Conservation (phyloP, 2,797 vertebrate species). For the Phrynocephalus forsythii region DNA sequence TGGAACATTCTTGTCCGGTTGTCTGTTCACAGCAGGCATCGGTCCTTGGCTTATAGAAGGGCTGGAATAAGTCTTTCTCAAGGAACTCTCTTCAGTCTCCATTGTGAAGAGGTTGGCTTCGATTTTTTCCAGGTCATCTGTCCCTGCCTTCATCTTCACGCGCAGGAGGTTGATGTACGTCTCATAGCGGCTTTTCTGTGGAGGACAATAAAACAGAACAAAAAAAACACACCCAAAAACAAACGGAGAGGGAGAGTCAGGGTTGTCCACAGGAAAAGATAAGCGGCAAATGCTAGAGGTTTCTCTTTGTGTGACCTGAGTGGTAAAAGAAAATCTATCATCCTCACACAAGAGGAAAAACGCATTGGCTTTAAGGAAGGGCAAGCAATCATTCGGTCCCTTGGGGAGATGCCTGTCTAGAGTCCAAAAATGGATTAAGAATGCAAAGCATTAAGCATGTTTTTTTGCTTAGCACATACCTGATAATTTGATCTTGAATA, state of each 20-base stretch:
- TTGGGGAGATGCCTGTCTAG: background rate
- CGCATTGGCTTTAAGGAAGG: background rate
- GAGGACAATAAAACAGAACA: slow-evolving; percentile 49
- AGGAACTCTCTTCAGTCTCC: slow-evolving; percentile 83
- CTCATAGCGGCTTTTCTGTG: slow-evolving; percentile 94
- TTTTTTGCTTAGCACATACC: no score
- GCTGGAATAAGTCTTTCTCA: slow-evolving; percentile 94
- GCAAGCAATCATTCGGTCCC: background rate
- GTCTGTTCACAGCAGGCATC: slow-evolving; percentile 80
- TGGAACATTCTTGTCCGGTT: slow-evolving; percentile 72
- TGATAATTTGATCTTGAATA: no score
- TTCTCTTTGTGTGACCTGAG: no score
- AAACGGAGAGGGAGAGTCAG: slow-evolving; percentile 30
- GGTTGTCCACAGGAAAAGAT: background rate
- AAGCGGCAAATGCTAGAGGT: background rate
- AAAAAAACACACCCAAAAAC: background rate
- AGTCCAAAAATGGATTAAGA: background rate
- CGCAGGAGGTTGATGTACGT: slow-evolving; percentile 92
- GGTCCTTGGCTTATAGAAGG: slow-evolving; percentile 92
- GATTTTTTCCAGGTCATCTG: slow-evolving; percentile 94
- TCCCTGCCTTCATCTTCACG: slow-evolving; percentile 88
- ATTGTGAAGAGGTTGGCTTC: slow-evolving; percentile 87
- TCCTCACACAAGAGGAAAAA: background rate
- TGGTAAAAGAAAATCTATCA: background rate
- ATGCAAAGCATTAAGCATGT: background rate